phyloP scores from a whole-genome alignment of 2,113 vertebrate genomes.

The Rallus limicola region DNA sequence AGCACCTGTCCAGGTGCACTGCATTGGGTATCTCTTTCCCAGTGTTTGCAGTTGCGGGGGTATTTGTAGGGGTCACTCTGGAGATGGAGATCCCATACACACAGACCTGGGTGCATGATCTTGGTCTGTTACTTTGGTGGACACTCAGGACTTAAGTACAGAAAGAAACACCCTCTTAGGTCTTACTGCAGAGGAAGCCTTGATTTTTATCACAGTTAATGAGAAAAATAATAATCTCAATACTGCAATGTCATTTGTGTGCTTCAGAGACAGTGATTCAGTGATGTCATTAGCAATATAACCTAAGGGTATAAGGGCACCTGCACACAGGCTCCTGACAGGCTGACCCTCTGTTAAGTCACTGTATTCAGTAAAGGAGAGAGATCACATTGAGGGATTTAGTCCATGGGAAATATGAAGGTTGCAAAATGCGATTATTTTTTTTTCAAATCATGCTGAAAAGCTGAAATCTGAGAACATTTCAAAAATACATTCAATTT shows the following conservation, averaged over 20 bases:
- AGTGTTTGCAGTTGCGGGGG: neutral
- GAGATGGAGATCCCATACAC: accelerated
- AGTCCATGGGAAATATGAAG: neutral
- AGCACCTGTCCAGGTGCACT: neutral
- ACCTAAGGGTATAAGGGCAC: neutral
- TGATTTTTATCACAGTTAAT: neutral
- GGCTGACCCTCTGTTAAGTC: neutral
- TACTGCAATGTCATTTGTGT: neutral
- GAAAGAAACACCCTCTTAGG: neutral
- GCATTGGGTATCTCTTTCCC: neutral
- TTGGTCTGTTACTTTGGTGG: accelerated
- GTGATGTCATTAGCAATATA: neutral
- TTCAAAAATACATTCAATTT: neutral
- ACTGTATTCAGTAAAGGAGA: neutral
- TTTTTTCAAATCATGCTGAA: neutral
- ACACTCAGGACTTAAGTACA: neutral
- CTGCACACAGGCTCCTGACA: neutral
- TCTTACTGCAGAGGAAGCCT: neutral
- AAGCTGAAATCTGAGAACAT: neutral
- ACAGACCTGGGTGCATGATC: accelerated
- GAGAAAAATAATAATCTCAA: neutral
- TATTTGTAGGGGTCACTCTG: neutral
- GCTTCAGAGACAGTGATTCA: neutral
- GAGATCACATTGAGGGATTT: neutral
- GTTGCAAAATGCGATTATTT: neutral